Conservation (phyloP, 2,113 vertebrate species). For the Oryzias celebensis region DNA sequence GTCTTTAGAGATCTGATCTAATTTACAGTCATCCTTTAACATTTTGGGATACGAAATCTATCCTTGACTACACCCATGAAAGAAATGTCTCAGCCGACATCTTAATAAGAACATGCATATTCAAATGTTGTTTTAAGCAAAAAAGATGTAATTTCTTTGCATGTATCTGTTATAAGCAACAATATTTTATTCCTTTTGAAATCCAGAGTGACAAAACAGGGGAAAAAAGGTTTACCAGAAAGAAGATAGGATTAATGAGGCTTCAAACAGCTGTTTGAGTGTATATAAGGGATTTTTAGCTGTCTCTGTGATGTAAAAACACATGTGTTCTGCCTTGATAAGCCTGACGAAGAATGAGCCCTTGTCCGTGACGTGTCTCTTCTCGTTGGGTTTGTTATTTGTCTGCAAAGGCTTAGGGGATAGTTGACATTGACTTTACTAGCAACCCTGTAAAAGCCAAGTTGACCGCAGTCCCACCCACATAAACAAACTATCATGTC, state of each 20-base stretch:
- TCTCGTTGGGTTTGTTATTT: slow-evolving; percentile 42
- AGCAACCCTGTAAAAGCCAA: slow-evolving; percentile 15
- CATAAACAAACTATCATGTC: slow-evolving; percentile 20
- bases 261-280: slow-evolving; percentile 54
- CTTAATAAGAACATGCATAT: not conserved
- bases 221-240: slow-evolving; percentile 24
- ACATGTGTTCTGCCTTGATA: slow-evolving; percentile 73
- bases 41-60: no score
- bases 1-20: no score
- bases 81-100: no score
- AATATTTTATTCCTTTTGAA: slow-evolving; percentile 44
- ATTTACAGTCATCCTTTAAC: no score
- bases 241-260: slow-evolving; percentile 17
- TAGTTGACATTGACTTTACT: slow-evolving; percentile 25
- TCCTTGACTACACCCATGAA: no score
- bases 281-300: slow-evolving; percentile 56
- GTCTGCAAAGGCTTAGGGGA: slow-evolving; percentile 50
- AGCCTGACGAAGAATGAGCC: slow-evolving; percentile 59
- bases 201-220: slow-evolving; percentile 34
- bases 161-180: slow-evolving; percentile 21
- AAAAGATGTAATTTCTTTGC: slow-evolving; percentile 3
- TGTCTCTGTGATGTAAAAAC: slow-evolving; percentile 46
- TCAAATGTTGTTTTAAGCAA: slow-evolving; percentile 5
- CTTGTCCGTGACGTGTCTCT: slow-evolving; percentile 65
- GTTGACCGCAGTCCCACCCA: slow-evolving; percentile 11